Base-by-base conservation (phyloP, 2,888 invertebrate species). In the Rotaria macrura region DNA sequence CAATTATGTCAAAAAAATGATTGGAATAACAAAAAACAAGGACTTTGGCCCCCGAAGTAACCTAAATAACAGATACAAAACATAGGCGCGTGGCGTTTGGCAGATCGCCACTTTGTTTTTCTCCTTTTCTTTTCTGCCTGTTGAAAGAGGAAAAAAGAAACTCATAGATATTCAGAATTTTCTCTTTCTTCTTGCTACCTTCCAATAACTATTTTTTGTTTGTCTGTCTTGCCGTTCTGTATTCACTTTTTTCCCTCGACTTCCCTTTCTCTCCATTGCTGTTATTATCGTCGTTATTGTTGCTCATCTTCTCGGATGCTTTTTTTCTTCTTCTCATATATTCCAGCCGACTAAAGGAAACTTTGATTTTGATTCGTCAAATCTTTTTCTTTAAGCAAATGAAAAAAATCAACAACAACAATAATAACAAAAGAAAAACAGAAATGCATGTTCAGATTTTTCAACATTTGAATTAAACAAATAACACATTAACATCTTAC, bases 121-220 rank as follows among this genome's bases (percentile, higher is more conserved):
- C 52, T 52, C 23, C 23, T 65, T 65, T 65, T 65, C 47, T 65
- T 65, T 65, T 65, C 14, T 65, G 34, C 4, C 1, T 14, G 38
- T 29, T 65, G 65, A 65, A 34, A 38, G 65, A 34, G 38, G 65
- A 65, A 20, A 20, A 54, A 54, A 54, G 54, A 25, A 54, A 65
- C 14, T 1, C 34, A 65, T 17, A 65, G 65, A 65, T 25, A 65
- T 65, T 65, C 65, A 2, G 29, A 29, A 38, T 3, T 65, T 34
- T 65, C 29, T 65, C 20, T 29, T 34, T 65, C 12, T 65, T 17
- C 17, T 65, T 65, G 34, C 65, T 34, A 65, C 65, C 65, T 65
- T 65, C 65, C 65, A 65, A 65, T 65, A 65, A 65, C 65, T 65
- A 65, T 65, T 65, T 65, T 65, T 65, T 65, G 65, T 65, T 65